Evolutionary conservation across 1,140 invertebrate species (phyloP), one percentile per base, ranked within the genome.

Genomic region (Drosophila eugracilis): DNA sequence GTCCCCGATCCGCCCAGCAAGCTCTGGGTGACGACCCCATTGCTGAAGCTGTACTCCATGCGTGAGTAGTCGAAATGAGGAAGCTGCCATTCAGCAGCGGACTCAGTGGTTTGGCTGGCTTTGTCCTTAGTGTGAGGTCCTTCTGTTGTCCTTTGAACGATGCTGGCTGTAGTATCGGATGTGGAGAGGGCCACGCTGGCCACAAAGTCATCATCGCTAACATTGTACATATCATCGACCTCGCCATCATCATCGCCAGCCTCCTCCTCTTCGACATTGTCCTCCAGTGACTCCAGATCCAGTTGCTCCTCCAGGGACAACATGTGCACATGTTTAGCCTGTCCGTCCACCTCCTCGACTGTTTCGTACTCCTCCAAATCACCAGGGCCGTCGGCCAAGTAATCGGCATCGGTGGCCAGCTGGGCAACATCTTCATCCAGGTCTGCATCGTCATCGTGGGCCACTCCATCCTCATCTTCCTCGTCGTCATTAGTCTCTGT

Each of bases 21-120:
- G 45, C 89, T 90, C 37, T 90, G 89, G 15, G 89, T 91, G 39
- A 81, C 89, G 19, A 91, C 84, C 32, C 90, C 89, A 54, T 90
- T 88, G 57, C 63, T 90, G n/a, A 91, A 91, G 52, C 83, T 91
- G 45, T 91, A 91, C 60, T 91, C 90, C 90, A 91, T 91, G 73
- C 90, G 90, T 73, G 90, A 91, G 53, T 91, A 91, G 70, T 91
- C 89, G 59, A 91, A 91, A 74, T 89, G 89, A 9, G 90, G 90
- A 49, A 78, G 80, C 62, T 90, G 80, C 77, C 75, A 81, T 6
- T 90, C 80, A 5, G 72, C 71, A 10, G 77, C 22, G 30, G 66
- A 32, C 24, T 22, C 30, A 4, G 65, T 39, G 34, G 62, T 24
- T 10, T 26, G 24, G 14, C 6, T 36, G 24, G 53, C 14, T 12